phyloP scores from a whole-genome alignment of 2,888 invertebrate genomes.

The Dromius quadrimaculatus region DNA sequence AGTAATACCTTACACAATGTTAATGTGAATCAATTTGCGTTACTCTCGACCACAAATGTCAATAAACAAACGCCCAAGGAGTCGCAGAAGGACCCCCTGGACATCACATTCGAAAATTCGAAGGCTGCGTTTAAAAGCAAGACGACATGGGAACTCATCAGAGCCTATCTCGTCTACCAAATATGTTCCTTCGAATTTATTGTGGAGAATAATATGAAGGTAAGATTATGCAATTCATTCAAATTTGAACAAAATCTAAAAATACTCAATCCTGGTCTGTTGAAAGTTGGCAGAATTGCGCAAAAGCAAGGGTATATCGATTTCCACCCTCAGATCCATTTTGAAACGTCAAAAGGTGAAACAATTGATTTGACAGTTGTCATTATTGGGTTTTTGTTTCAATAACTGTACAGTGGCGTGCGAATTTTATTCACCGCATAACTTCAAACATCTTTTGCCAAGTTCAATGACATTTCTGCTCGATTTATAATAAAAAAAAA shows the following conservation, averaged over 20 bases:
- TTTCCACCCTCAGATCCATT: too few species aligned
- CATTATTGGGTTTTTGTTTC: too few species aligned
- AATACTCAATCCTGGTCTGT: too few species aligned
- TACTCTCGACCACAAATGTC: constrained; percentile 58
- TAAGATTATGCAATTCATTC: constrained; percentile 68
- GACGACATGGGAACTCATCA: constrained; percentile 89
- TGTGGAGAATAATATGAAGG: constrained; percentile 94
- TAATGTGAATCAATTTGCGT: constrained; percentile 60
- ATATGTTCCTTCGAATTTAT: constrained; percentile 88
- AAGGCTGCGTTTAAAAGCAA: constrained; percentile 95
- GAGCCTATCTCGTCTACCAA: constrained; percentile 92
- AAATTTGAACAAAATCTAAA: too few species aligned
- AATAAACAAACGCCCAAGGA: constrained; percentile 16
- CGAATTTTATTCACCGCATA: not conserved
- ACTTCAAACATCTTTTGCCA: not conserved
- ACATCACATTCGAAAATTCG: constrained; percentile 88
- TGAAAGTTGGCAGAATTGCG: too few species aligned
- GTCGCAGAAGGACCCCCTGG: constrained; percentile 76
- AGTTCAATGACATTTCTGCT: constrained; percentile 11
- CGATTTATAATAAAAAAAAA: not conserved
- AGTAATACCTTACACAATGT: constrained; percentile 58
- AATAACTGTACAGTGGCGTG: constrained; percentile 7
- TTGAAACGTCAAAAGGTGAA: too few species aligned
- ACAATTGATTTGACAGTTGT: too few species aligned
- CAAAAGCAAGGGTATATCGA: too few species aligned